A percentile compares a stretch with the other conserved stretches of the same genome.
Conservation (phyloP, 2,888 invertebrate genomes). For the Tuberolachnus salignus region DNA sequence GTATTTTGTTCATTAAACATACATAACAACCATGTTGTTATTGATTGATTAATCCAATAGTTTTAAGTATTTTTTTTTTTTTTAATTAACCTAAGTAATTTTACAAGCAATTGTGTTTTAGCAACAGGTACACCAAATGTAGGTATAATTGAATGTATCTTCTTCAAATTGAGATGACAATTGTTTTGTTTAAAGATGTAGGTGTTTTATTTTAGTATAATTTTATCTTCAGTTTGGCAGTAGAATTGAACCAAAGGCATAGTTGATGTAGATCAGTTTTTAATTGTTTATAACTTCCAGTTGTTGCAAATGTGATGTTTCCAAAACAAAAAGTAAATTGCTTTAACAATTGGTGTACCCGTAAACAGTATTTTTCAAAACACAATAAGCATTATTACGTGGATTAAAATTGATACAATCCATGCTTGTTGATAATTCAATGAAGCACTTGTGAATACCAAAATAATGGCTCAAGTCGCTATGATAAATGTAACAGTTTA, state of each 20-base stretch:
- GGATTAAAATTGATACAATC: slow-evolving; percentile 15
- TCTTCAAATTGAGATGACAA: neutral
- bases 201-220: neutral
- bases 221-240: neutral
- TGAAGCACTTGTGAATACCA: slow-evolving; percentile 9
- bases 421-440: slow-evolving; percentile 32
- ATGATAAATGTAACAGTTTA: slow-evolving; percentile 35
- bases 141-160: slow-evolving; percentile 10
- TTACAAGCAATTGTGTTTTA: slow-evolving; percentile 32
- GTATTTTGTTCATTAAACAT: slow-evolving; percentile 14
- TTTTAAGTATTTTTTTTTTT: neutral
- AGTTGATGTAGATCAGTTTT: slow-evolving; percentile 4
- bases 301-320: neutral
- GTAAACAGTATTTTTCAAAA: slow-evolving; percentile 42
- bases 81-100: slow-evolving; percentile 32
- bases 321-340: slow-evolving; percentile 23
- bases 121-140: slow-evolving; percentile 48
- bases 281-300: neutral
- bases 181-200: slow-evolving; percentile 40
- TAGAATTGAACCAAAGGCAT: neutral
- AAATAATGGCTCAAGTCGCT: slow-evolving; percentile 4
- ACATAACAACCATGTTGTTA: neutral
- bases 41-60: neutral
- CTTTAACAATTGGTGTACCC: slow-evolving; percentile 41
- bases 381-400: slow-evolving; percentile 38